A percentile compares a stretch with the other conserved stretches of the same genome.
phyloP scores from a whole-genome alignment of 2,113 vertebrate genomes.

The Paralichthys olivaceus region DNA sequence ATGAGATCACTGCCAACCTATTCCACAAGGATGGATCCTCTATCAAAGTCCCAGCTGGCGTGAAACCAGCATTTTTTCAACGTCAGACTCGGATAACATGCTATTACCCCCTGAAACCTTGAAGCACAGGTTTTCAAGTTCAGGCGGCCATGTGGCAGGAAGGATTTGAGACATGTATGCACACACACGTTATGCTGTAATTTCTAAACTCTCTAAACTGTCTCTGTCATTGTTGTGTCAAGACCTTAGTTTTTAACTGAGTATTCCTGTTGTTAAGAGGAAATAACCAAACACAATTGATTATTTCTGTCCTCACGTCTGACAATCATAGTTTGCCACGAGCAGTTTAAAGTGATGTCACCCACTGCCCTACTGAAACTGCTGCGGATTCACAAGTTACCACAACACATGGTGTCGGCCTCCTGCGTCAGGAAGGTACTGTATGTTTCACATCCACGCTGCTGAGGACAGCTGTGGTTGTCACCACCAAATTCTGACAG shows the following conservation, averaged over 20 bases:
- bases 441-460: conserved; percentile 22
- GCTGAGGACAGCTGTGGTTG: conserved; percentile 34
- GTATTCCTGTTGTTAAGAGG: conserved; percentile 27
- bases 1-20: conserved; percentile 77
- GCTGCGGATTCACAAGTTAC: conserved; percentile 49
- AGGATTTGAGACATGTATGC: conserved; percentile 7
- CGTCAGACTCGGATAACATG: conserved; percentile 9
- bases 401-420: conserved; percentile 5
- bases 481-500: conserved; percentile 11
- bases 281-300: conserved; percentile 30
- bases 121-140: conserved; percentile 15
- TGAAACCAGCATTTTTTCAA: conserved; percentile 50
- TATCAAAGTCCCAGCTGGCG: conserved; percentile 44
- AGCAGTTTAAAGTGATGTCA: conserved; percentile 68
- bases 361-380: conserved; percentile 59
- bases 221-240: conserved; percentile 28
- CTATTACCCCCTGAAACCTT: conserved; percentile 24
- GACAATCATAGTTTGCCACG: conserved; percentile 65
- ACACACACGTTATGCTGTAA: conserved; percentile 34
- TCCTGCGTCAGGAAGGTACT: not conserved
- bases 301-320: conserved; percentile 34
- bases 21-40: conserved; percentile 31
- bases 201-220: conserved; percentile 23
- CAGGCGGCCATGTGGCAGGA: conserved; percentile 5
- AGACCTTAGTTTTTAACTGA: conserved; percentile 7